Percentiles rank a stretch among this genome's conserved stretches.
phyloP scores from a whole-genome alignment of 2,113 vertebrate genomes.

The Hiodon alosoides region DNA sequence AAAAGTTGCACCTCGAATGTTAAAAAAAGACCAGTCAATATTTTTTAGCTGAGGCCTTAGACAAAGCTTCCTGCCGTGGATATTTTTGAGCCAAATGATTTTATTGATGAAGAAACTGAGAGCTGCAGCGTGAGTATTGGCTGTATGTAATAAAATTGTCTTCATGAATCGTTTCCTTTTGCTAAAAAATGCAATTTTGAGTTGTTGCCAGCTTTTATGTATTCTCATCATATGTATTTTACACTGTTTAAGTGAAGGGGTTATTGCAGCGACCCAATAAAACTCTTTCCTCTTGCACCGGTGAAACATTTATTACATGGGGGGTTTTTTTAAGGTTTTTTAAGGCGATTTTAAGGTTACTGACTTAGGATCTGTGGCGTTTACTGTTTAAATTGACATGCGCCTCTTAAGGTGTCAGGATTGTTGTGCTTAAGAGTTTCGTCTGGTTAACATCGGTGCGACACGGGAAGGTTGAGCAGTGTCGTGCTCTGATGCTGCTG shows the following conservation, averaged over 20 bases:
- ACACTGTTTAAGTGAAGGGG: conserved; percentile 15
- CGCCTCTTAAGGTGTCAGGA: too few relatives aligned
- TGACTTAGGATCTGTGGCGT: too few relatives aligned
- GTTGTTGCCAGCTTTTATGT: neutral
- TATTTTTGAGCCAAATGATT: conserved; percentile 14
- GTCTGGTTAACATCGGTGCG: too few relatives aligned
- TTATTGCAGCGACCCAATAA: neutral
- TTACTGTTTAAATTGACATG: too few relatives aligned
- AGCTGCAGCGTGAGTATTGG: conserved; percentile 7
- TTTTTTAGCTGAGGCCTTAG: neutral
- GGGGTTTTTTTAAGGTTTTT: too few relatives aligned
- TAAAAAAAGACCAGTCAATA: neutral
- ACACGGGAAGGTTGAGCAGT: too few relatives aligned
- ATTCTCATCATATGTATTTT: conserved; percentile 10
- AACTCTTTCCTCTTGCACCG: too few relatives aligned
- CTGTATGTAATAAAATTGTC: conserved; percentile 8
- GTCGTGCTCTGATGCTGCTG: too few relatives aligned
- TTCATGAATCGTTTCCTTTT: conserved; percentile 17
- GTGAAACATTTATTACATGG: too few relatives aligned
- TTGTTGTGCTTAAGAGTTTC: too few relatives aligned
- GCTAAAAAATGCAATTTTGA: conserved; percentile 11
- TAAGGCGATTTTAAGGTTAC: too few relatives aligned
- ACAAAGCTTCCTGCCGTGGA: neutral
- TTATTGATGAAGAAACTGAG: conserved; percentile 4
- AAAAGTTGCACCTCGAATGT: neutral